These are phyloP conservation scores for Mesoclemmys tuberculata DNA, from an alignment of 2,113 vertebrate genomes.

Conservation along the genomic window DNA sequence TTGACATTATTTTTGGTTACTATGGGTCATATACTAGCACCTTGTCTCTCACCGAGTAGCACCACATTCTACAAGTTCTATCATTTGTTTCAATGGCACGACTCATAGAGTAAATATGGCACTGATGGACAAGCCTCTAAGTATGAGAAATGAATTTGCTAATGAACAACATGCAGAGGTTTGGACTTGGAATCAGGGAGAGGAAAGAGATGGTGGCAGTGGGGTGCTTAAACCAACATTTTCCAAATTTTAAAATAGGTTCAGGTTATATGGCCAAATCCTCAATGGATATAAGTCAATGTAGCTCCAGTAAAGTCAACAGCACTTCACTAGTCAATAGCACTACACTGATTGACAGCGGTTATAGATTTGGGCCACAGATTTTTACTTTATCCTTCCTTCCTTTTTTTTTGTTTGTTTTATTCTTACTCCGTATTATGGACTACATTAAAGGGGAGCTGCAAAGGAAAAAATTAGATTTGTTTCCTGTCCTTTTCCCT, in stretches of 20 bases:
- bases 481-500: not conserved
- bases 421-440: not conserved
- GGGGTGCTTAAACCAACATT: not conserved
- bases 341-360: not conserved
- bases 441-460: not conserved
- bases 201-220: too few species aligned
- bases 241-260: not conserved
- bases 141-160: not conserved
- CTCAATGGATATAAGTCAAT: not conserved
- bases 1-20: constrained; percentile 22
- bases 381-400: not conserved
- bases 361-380: not conserved
- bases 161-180: not conserved
- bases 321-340: not conserved
- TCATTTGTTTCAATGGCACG: not conserved
- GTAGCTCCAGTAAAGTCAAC: not conserved
- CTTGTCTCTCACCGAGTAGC: not conserved
- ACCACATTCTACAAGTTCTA: not conserved
- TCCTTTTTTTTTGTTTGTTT: not conserved
- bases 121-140: not conserved
- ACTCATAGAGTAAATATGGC: not conserved
- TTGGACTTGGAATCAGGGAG: not conserved
- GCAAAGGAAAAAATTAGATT: too few species aligned
- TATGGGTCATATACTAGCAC: not conserved
- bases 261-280: not conserved